Evolutionary conservation across 2,113 vertebrate genomes (phyloP).

Genomic region (Loxodonta africana): DNA sequence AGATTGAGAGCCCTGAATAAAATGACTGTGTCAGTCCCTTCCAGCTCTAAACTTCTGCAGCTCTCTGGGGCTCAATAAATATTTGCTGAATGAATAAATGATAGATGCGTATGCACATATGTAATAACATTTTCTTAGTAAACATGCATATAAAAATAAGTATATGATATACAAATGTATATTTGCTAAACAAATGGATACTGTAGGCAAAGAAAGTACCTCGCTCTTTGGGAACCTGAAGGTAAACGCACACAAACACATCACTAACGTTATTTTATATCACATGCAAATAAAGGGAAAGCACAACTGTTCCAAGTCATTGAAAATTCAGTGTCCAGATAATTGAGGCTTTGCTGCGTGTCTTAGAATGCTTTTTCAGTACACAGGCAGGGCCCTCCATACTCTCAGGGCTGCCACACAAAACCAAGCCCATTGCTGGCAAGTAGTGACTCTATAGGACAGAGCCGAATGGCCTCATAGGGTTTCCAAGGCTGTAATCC

Average conservation of each 20-base stretch:
- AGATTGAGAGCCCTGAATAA: neutral
- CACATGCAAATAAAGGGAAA: slow-evolving; percentile 4
- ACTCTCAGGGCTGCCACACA: neutral
- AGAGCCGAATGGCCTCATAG: neutral
- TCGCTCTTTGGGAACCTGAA: slow-evolving; percentile 3
- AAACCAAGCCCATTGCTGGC: neutral
- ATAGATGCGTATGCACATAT: slow-evolving; percentile 13
- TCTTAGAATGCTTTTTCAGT: neutral
- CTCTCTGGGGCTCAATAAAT: slow-evolving; percentile 63
- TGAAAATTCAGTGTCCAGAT: neutral
- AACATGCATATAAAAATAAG: slow-evolving; percentile 57
- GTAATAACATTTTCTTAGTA: slow-evolving; percentile 63
- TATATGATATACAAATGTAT: slow-evolving; percentile 21
- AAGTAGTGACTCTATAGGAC: neutral
- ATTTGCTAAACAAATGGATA: slow-evolving; percentile 72
- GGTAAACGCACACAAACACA: neutral
- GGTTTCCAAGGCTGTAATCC: neutral
- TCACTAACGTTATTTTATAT: neutral
- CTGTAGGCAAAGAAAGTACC: slow-evolving; percentile 26
- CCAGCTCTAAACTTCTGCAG: slow-evolving; percentile 12
- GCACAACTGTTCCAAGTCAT: neutral
- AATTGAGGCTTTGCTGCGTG: neutral
- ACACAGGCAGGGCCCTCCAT: neutral
- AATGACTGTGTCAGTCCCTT: neutral
- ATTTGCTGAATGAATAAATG: slow-evolving; percentile 79